A percentile compares a stretch with the other conserved stretches of the same genome.
Evolutionary conservation across 2,113 vertebrate genomes (phyloP).

Genomic region (Tachysurus vachellii): DNA sequence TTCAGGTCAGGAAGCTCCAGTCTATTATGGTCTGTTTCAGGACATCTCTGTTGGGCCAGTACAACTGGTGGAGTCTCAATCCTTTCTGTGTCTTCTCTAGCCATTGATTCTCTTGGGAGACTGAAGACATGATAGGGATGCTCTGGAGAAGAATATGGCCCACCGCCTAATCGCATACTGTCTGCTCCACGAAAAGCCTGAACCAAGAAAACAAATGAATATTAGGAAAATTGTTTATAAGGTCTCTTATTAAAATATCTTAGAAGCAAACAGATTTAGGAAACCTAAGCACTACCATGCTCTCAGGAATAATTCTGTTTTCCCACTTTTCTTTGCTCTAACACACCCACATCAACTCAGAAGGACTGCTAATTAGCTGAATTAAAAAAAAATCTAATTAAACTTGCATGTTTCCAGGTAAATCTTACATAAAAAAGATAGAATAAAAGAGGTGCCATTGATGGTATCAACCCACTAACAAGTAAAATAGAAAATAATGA

Average conservation of each 20-base stretch:
- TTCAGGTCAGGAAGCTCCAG: slow-evolving; percentile 35
- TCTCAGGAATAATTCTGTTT: background rate
- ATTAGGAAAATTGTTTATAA: background rate
- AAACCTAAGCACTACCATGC: background rate
- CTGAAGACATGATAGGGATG: slow-evolving; percentile 42
- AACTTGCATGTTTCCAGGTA: background rate
- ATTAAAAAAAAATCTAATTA: background rate
- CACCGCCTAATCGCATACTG: slow-evolving; percentile 26
- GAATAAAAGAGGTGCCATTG: background rate
- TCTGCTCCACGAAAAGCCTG: slow-evolving; percentile 48
- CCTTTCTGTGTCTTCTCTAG: slow-evolving; percentile 28
- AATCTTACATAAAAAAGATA: background rate
- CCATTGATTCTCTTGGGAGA: slow-evolving; percentile 34
- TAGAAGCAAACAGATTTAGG: background rate
- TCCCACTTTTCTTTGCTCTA: background rate
- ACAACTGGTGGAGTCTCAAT: background rate
- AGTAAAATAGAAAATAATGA: background rate
- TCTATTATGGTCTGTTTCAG: slow-evolving; percentile 33
- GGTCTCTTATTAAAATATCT: background rate
- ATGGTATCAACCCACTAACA: background rate
- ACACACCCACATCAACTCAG: background rate
- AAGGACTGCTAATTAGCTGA: background rate
- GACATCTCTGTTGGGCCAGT: slow-evolving; percentile 24
- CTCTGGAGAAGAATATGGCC: slow-evolving; percentile 39
- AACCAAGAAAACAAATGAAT: slow-evolving; percentile 7